Evolutionary conservation across 2,888 invertebrate genomes (phyloP).

Genomic region (Spodoptera exigua): DNA sequence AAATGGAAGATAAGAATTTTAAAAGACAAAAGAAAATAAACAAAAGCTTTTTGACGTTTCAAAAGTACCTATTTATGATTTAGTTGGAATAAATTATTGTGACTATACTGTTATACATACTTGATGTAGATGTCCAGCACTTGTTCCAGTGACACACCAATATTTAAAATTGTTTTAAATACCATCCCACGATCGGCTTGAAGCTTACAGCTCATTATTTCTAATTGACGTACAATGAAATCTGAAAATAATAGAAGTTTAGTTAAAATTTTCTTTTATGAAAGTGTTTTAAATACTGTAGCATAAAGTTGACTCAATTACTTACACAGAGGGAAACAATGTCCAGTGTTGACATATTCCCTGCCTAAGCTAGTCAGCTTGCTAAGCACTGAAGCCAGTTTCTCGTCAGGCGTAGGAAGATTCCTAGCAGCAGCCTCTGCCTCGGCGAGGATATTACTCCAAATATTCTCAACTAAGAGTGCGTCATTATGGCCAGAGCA

Average conservation of each 20-base stretch:
- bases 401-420: slow-evolving; percentile 86
- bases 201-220: slow-evolving; percentile 93
- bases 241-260: slow-evolving; percentile 88
- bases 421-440: slow-evolving; percentile 84
- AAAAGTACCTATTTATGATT: too few relatives aligned
- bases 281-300: too few relatives aligned
- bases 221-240: slow-evolving; percentile 94
- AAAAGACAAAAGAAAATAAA: too few relatives aligned
- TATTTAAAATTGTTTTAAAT: slow-evolving; percentile 92
- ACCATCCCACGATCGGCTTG: slow-evolving; percentile 93
- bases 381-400: slow-evolving; percentile 91
- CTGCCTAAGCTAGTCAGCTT: slow-evolving; percentile 94
- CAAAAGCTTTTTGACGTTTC: too few relatives aligned
- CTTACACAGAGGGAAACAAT: slow-evolving; percentile 96
- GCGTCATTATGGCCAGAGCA: slow-evolving; percentile 98
- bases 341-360: slow-evolving; percentile 94
- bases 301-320: slow-evolving; percentile 35
- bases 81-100: too few relatives aligned
- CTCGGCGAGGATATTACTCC: slow-evolving; percentile 95
- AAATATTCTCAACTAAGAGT: slow-evolving; percentile 95
- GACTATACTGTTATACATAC: slow-evolving; percentile 86
- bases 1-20: too few relatives aligned
- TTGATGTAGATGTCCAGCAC: slow-evolving; percentile 95
- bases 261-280: too few relatives aligned
- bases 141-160: slow-evolving; percentile 93